These are phyloP conservation scores for Coptotermes formosanus DNA, from an alignment of 1,140 invertebrate genomes.

Conservation along the genomic window DNA sequence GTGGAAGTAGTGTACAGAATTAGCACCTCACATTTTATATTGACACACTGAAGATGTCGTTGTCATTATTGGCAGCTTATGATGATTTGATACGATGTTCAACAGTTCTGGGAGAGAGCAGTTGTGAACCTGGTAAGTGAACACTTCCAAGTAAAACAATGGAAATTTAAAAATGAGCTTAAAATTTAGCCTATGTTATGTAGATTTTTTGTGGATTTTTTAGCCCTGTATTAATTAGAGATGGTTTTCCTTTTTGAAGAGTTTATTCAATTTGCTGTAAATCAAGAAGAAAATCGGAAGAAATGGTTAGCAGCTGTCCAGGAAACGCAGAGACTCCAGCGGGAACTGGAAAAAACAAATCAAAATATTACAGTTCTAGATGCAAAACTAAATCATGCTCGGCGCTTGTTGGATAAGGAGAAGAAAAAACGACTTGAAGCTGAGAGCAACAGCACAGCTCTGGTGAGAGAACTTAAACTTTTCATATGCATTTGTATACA, in stretches of 20 bases:
- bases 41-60: background rate
- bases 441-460: conserved; percentile 61
- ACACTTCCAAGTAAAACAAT: too few relatives aligned
- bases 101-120: background rate
- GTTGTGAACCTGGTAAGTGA: background rate
- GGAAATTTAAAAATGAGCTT: background rate
- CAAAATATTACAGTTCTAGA: conserved; percentile 67
- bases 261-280: conserved; percentile 66
- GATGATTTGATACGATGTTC: conserved; percentile 4
- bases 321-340: conserved; percentile 65
- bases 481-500: too few relatives aligned
- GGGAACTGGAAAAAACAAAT: conserved; percentile 62
- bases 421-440: conserved; percentile 61
- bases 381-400: conserved; percentile 72
- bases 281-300: conserved; percentile 67
- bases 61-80: background rate
- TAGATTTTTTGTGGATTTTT: background rate
- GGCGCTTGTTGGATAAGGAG: conserved; percentile 74
- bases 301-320: conserved; percentile 66
- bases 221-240: background rate
- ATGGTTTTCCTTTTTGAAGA: conserved; percentile 49
- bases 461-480: conserved; percentile 46
- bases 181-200: background rate
- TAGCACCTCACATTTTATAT: too few relatives aligned
- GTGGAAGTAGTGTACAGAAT: too few relatives aligned